phyloP scores from a whole-genome alignment of 2,113 vertebrate species.

The Microtus oregoni region DNA sequence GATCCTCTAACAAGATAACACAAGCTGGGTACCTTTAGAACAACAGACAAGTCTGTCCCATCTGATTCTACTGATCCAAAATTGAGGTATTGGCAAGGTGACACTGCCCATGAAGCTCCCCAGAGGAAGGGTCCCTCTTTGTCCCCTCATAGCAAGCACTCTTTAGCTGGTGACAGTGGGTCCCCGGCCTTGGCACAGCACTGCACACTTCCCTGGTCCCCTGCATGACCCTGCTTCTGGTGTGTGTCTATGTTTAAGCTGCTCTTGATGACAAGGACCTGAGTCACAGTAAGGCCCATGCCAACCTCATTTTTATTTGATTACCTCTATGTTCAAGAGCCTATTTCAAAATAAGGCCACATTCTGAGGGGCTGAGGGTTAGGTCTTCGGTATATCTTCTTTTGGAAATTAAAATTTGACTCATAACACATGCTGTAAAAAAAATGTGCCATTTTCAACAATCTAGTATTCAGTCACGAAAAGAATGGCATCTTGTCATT shows the following conservation, averaged over 20 bases:
- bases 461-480: not conserved
- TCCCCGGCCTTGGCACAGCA: not conserved
- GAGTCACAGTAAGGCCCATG: not conserved
- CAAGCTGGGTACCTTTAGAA: not conserved
- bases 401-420: slow-evolving; percentile 5
- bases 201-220: not conserved
- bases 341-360: not conserved
- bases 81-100: not conserved
- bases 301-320: not conserved
- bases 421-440: not conserved
- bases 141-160: not conserved
- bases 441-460: not conserved
- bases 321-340: not conserved
- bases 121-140: not conserved
- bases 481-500: not conserved
- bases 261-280: not conserved
- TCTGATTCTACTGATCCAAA: not conserved
- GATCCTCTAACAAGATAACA: not conserved
- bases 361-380: not conserved
- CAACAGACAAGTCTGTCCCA: not conserved
- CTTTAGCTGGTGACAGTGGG: not conserved
- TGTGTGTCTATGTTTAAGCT: not conserved
- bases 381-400: not conserved
- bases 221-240: not conserved
- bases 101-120: not conserved